Base-by-base conservation (phyloP, 2,797 vertebrate species). In the Sparidentex hasta region DNA sequence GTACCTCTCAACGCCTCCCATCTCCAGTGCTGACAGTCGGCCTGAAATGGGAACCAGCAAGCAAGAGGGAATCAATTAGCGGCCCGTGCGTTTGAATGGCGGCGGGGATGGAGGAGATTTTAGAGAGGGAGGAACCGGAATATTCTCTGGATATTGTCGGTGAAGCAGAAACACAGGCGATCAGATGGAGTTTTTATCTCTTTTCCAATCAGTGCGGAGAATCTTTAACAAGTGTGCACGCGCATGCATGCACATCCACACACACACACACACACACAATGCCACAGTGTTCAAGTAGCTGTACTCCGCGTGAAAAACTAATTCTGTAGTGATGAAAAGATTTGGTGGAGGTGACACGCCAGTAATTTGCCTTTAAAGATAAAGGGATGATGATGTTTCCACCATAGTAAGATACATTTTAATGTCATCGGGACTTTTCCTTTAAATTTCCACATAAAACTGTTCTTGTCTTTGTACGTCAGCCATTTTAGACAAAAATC, bases 61-160 rank as follows among this genome's bases (percentile, higher is more conserved):
- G 78, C 78, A 84, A 87, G 86, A 87, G 80, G 63, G 68, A 88
- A 91, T 94, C 91, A 93, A 95, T 94, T 93, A 94, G 81, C 59
- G 80, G 64, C 66, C 73, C 66, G 61, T 77, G 75, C 54, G 44
- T 86, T 75, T 88, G 76, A 90, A 79, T 83, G 83, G 66, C 87
- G 80, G 89, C 59, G 14, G 51, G 64, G 73, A 85, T 55, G 67
- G 82, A 84, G 78, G 3, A 65, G 82, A 85, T 85, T 83, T 29
- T 65, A 70, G 66, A 85, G 65, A 84, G 48, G 52, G 52, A 75
- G 25, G 52, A 65, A 64, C 23, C 48, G 69, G 65, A 85, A 79
- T 48, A 77, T 64, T 87, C 70, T 71, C 63, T 52, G 77, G 82
- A 88, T 91, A 85, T 56, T 92, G 88, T 89, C 88, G 82, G 71